phyloP scores from a whole-genome alignment of 2,888 invertebrate genomes.

The Drosophila melanocephala region DNA sequence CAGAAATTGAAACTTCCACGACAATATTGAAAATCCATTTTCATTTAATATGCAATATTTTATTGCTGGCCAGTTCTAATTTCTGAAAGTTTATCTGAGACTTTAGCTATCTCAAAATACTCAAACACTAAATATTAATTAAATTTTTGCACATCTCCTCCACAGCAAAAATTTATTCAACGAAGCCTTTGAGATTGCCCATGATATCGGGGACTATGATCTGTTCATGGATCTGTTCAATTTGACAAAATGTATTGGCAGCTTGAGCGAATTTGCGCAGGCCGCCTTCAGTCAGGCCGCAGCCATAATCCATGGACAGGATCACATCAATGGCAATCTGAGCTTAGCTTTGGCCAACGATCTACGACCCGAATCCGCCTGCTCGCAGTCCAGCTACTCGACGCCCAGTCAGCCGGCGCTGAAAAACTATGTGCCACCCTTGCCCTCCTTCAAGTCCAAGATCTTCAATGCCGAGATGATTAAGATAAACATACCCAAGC shows the following conservation, averaged over 20 bases:
- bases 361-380: constrained; percentile 88
- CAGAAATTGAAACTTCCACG: background rate
- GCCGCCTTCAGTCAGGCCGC: constrained; percentile 91
- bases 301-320: constrained; percentile 81
- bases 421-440: constrained; percentile 85
- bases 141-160: background rate
- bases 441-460: constrained; percentile 85
- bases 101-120: too few species aligned
- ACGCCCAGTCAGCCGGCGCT: constrained; percentile 64
- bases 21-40: background rate
- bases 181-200: constrained; percentile 93
- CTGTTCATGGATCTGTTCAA: constrained; percentile 94
- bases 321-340: constrained; percentile 64
- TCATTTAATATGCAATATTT: background rate
- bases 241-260: constrained; percentile 88
- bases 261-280: constrained; percentile 87
- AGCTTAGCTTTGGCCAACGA: constrained; percentile 66
- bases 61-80: background rate
- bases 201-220: constrained; percentile 94
- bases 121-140: background rate
- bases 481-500: constrained; percentile 85
- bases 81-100: background rate
- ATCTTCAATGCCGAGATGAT: constrained; percentile 84
- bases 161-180: constrained; percentile 90
- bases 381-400: constrained; percentile 90